Percentiles rank a stretch among this genome's conserved stretches.
These are phyloP conservation scores for Microtus oregoni DNA, from an alignment of 2,113 vertebrate species.

Conservation along the genomic window DNA sequence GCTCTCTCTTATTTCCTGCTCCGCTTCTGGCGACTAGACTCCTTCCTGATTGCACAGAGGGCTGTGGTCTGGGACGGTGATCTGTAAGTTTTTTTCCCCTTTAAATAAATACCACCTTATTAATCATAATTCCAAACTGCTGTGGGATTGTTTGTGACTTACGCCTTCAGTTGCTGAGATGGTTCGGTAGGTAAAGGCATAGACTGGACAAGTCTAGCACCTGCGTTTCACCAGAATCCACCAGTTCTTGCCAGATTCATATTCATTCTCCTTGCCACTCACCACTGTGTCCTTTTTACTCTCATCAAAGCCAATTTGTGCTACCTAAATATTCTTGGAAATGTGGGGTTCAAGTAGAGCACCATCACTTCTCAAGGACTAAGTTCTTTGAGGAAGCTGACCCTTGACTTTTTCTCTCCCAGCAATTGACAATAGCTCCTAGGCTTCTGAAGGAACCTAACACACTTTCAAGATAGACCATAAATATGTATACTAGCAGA, in stretches of 20 bases:
- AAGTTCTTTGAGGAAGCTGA: background rate
- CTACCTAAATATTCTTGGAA: background rate
- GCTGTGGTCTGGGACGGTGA: too few relatives aligned
- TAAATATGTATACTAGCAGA: background rate
- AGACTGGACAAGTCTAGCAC: background rate
- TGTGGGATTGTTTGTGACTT: too few relatives aligned
- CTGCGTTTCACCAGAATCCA: background rate
- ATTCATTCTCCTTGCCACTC: background rate
- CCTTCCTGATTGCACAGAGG: too few relatives aligned
- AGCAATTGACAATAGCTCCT: background rate
- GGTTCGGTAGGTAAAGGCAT: background rate
- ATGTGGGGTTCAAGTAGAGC: background rate
- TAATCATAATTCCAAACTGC: too few relatives aligned
- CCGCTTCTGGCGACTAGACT: too few relatives aligned
- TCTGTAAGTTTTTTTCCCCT: too few relatives aligned
- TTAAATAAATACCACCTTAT: too few relatives aligned
- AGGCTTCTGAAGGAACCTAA: background rate
- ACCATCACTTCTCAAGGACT: background rate
- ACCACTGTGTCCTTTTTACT: background rate
- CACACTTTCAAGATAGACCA: background rate
- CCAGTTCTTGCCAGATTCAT: background rate
- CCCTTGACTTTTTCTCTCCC: background rate
- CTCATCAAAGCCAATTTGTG: background rate
- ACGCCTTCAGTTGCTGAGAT: too few relatives aligned
- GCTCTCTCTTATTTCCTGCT: too few relatives aligned